Conservation (phyloP, 1,140 invertebrate species). For the Drosophila micromelanica region DNA sequence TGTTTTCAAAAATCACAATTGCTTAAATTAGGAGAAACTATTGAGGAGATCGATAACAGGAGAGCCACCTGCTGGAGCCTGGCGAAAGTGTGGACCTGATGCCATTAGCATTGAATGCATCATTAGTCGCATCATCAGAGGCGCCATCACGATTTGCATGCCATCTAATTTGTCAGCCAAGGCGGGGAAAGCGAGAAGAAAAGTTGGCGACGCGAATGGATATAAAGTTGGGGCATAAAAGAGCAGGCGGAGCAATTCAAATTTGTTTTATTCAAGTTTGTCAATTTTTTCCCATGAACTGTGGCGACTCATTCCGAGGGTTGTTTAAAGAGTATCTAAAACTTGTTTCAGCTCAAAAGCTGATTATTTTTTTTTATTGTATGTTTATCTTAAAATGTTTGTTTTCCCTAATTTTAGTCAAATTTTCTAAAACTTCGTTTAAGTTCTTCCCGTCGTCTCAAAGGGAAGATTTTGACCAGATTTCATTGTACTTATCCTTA, state of each 20-base stretch:
- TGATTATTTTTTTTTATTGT: too few species aligned
- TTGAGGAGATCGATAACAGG: not conserved
- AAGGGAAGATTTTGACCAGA: too few species aligned
- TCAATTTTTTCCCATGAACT: too few species aligned
- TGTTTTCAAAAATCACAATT: too few species aligned
- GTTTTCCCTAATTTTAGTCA: too few species aligned
- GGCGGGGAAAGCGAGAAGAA: not conserved
- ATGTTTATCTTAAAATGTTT: too few species aligned
- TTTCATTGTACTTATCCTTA: too few species aligned
- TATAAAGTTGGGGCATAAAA: not conserved
- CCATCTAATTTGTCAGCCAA: conserved; percentile 2
- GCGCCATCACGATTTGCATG: not conserved
- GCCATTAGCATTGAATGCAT: not conserved
- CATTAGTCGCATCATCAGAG: not conserved
- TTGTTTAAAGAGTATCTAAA: too few species aligned
- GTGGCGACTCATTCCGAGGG: too few species aligned
- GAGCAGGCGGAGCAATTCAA: not conserved
- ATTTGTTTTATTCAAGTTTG: conserved; percentile 1
- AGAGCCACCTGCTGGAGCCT: not conserved
- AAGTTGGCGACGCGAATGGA: not conserved
- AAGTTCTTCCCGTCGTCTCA: too few species aligned
- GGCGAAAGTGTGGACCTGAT: not conserved
- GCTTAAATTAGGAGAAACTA: not conserved
- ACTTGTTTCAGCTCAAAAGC: too few species aligned
- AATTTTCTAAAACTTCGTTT: too few species aligned